Evolutionary conservation across 2,113 vertebrate species (phyloP), one percentile per base, ranked within the genome.

Genomic region (Struthio camelus): DNA sequence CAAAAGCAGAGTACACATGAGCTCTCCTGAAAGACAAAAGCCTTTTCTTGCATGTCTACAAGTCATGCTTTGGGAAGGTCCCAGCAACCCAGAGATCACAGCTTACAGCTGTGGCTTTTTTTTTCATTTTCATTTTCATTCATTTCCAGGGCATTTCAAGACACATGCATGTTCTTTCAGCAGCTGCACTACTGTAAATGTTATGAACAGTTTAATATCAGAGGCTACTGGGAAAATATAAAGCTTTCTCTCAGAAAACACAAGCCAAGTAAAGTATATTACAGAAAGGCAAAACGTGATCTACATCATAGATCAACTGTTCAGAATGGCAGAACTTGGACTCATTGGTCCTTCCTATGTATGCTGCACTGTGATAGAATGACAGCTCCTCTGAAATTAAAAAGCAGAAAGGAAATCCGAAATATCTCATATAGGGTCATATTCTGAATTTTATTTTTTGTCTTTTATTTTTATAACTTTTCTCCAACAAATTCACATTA

Each of bases 161-260:
- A 92, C 30, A 87, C n/a, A 28, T 32, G 62, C 54, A 85, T 96
- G 95, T 96, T 88, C 42, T 90, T 96, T 77, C 80, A 95, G 93
- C 66, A 93, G 72, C 86, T 88, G 84, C 93, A 90, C 71, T 88
- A 28, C 90, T 90, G 67, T 91, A 96, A 91, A 78, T 80, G 70
- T 92, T 95, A 80, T 36, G n/a, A 86, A 96, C 79, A 82, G 34
- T 85, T 96, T 88, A 93, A 92, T 93, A 95, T 87, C 10, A 90
- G 59, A 77, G 53, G 44, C 32, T 46, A 34, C 40, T 79, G 85
- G 32, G 44, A 85, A 78, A 66, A 0, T 38, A 78, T 62, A 85
- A 92, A 91, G 23, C 20, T 48, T 62, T 79, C 28, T 73, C 69
- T 79, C 51, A 90, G 59, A 93, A 94, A 38, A 27, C 25, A 72